Base-by-base conservation (phyloP, 2,888 invertebrate genomes). In the Ceramica pisi region DNA sequence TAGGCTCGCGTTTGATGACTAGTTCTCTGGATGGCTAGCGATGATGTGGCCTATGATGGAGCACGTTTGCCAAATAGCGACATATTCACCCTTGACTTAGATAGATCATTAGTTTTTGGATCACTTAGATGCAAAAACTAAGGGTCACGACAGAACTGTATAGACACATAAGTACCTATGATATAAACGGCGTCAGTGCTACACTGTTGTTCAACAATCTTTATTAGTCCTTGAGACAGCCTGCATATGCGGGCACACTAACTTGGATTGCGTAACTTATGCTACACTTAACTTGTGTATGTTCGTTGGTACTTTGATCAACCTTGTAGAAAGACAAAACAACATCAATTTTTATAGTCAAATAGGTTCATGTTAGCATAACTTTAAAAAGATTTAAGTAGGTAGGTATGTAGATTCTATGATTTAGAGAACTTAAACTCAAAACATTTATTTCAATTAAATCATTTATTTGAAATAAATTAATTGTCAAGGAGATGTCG, bases 151-250 rank as follows among this genome's bases (percentile, higher is more conserved):
- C 38, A 31, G 23, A n/a, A 16, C 9, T 31, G n/a, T 19, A 26
- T 14, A 44, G 4, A 4, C 16, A 59, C 8, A 2, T 50, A 41
- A 53, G 3, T 56, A 38, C 5, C 21, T 1, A 41, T 44, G 44
- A 12, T 51, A 14, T 57, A 56, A 21, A 57, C 50, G 62, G 62
- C 53, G 48, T 8, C 23, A 59, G 23, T 16, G 1, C 9, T 67
- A n/a, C 56, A 61, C 31, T 50, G 44, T 53, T 62, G 71, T 72
- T 57, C 5, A 57, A 72, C 72, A 76, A 76, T 78, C 76, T 78
- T 78, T 72, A 76, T 72, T 66, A 53, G 76, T 78, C 76, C 76
- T 76, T 76, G 76, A 76, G 76, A 78, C 73, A 51, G 62, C 78
- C 76, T 67, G 76, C 67, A 76, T 66, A 75, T 76, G 76, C 76